Base-by-base conservation (phyloP, 2,113 vertebrate genomes). In the Thymallus thymallus region DNA sequence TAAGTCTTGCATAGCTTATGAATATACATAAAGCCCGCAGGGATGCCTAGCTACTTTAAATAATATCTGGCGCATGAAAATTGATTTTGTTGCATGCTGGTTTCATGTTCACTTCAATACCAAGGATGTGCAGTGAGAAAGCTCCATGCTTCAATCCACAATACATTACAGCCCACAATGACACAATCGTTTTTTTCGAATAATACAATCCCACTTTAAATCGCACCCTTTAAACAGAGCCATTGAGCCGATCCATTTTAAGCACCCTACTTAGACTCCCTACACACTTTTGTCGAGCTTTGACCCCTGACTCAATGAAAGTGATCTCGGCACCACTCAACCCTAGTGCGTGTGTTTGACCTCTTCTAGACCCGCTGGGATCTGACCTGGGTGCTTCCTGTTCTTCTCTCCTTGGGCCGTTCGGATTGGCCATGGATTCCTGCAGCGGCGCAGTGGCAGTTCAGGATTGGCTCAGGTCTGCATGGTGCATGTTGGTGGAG, bases 391-490 rank as follows among this genome's bases (percentile, higher is more conserved):
- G 29, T 74, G 64, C 68, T 72, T 51, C 48, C 48, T 51, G 3
- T 51, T 51, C 48, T 16, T 51, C 48, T 51, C 48, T 51, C 48
- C 48, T 51, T 45, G 23, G 62, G 9, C 65, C 35, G 32, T 35
- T 48, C 18, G 68, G 81, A n/a, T 22, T 60, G 69, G 78, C 48
- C 79, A 88, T 84, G 20, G 85, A 86, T 87, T 81, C 73, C 75
- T 78, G 86, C 78, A 24, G 62, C 5, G 48, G 35, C 35, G 10
- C 35, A 41, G 9, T n/a, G 35, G 9, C 35, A 41, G 35, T 10
- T 41, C 35, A 10, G 35, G 35, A 41, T 41, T 41, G 35, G 35
- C 35, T 41, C 35, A 41, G 35, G 9, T 41, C 9, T 41, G 9
- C 35, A 56, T 58, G 68, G 58, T 23, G 64, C 3, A 41, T 51